These are phyloP conservation scores for Zeuzera pyrina DNA, from an alignment of 2,888 invertebrate genomes.

Conservation along the genomic window DNA sequence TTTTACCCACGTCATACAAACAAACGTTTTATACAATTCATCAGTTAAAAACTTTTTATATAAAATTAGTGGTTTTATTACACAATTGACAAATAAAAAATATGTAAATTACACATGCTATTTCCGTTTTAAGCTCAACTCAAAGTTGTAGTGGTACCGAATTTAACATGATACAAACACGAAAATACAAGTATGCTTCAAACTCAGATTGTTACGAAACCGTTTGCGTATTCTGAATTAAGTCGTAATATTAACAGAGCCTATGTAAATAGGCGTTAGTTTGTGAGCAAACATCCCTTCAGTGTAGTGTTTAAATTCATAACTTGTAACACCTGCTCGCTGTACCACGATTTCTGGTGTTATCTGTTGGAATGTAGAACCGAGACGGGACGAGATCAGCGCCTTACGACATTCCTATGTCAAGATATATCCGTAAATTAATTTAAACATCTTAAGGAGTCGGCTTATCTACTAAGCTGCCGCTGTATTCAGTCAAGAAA, in stretches of 20 bases:
- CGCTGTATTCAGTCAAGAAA: background rate
- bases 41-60: too few species aligned
- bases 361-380: conserved; percentile 42
- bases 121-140: too few species aligned
- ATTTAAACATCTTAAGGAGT: too few species aligned
- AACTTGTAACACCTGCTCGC: conserved; percentile 35
- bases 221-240: conserved; percentile 33
- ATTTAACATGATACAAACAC: too few species aligned
- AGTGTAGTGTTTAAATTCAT: conserved; percentile 34
- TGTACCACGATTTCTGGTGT: conserved; percentile 14
- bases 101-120: too few species aligned
- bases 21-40: too few species aligned
- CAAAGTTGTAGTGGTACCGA: too few species aligned
- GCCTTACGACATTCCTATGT: conserved; percentile 33
- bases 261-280: conserved; percentile 39
- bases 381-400: conserved; percentile 26
- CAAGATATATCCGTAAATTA: conserved; percentile 25
- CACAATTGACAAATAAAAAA: too few species aligned
- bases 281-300: conserved; percentile 34
- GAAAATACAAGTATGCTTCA: too few species aligned
- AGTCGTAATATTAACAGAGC: conserved; percentile 27
- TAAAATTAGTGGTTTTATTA: too few species aligned
- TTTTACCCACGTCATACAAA: too few species aligned
- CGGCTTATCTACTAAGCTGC: background rate
- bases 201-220: too few species aligned